Evolutionary conservation across 2,113 vertebrate species (phyloP), one percentile per base, ranked within the genome.

Genomic region (Albula glossodonta): DNA sequence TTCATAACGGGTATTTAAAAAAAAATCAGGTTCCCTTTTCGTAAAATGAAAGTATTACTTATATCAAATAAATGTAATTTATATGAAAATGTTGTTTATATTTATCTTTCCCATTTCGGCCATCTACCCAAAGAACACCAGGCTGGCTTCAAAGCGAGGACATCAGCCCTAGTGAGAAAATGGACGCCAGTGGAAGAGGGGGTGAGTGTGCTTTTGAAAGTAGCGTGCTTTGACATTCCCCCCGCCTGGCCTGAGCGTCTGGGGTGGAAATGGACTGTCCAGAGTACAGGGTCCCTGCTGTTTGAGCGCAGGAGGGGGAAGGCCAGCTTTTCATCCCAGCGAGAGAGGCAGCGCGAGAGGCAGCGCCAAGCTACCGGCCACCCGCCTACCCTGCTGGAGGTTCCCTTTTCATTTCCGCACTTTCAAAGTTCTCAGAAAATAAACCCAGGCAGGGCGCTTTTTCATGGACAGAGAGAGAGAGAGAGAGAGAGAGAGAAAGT

Each of bases 151-250:
- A 70, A 12, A 70, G 22, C 31, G 31, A 70, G 66, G 17, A 56
- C 15, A n/a, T 70, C 66, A 19, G 66, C 15, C 66, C 22, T 5
- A 17, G 13, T 19, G 22, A 70, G 66, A 19, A 22, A 12, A 56
- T 56, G 53, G 53, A 56, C 12, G 53, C 53, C 53, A 56, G 53
- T 56, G 53, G 84, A 88, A 86, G 86, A 41, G 31, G 31, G 31
- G 31, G 80, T 53, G 86, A 85, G 84, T 83, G 83, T 88, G 90
- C 88, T 86, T 87, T 56, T 56, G 80, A 92, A 91, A 86, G 86
- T 87, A 49, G 83, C 83, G 86, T 41, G 31, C 84, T 56, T 56
- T 56, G 53, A 12, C 53, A 56, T 56, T 12, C 53, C 86, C 51
- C 51, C 85, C 63, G 51, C 87, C 49, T 80, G 85, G 88, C 88